These are phyloP conservation scores for Quiscalus mexicanus DNA, from an alignment of 2,113 vertebrate genomes.

Conservation along the genomic window DNA sequence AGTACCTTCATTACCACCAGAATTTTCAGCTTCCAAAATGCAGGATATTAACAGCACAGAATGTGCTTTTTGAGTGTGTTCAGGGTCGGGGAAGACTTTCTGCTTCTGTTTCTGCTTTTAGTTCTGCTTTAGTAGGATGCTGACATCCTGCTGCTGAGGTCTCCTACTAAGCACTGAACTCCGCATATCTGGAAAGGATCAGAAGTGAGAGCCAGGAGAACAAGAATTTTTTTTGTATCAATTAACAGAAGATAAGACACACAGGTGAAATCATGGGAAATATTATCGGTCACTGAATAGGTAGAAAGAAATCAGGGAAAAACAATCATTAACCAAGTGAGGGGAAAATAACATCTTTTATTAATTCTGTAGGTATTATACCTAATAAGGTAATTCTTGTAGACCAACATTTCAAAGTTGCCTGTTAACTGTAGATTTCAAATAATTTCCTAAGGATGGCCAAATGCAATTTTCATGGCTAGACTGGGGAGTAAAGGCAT, in stretches of 20 bases:
- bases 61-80: background rate
- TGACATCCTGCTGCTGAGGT: background rate
- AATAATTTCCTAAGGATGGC: background rate
- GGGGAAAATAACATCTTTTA: background rate
- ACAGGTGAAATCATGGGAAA: background rate
- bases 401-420: background rate
- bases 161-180: background rate
- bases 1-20: background rate
- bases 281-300: background rate
- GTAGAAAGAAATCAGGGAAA: background rate
- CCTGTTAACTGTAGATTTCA: background rate
- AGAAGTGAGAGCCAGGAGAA: background rate
- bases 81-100: background rate
- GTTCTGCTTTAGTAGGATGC: background rate
- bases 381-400: background rate
- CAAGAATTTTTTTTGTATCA: background rate
- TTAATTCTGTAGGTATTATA: background rate
- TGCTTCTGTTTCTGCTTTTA: background rate
- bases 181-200: background rate
- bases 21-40: background rate
- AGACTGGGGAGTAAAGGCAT: background rate
- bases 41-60: background rate
- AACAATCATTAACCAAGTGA: background rate
- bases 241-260: background rate
- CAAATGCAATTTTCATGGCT: background rate